A percentile compares a stretch with the other conserved stretches of the same genome.
phyloP scores from a whole-genome alignment of 2,888 invertebrate genomes.

The Oxytorus armatus region DNA sequence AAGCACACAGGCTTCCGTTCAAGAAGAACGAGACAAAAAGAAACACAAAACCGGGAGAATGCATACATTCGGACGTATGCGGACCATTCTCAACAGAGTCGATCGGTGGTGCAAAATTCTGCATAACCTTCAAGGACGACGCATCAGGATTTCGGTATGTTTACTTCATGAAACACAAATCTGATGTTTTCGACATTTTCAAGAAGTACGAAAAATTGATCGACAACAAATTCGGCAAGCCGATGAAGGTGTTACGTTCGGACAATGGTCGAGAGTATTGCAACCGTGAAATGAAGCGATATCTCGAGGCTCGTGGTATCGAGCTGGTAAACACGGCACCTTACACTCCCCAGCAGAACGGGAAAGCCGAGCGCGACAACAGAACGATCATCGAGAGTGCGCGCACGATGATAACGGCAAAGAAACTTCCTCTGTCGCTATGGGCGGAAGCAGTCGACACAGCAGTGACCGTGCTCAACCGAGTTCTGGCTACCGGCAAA shows the following conservation, averaged over 20 bases:
- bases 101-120: conserved; percentile 72
- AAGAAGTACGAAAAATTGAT: background rate
- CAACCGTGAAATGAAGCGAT: background rate
- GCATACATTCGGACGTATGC: conserved; percentile 71
- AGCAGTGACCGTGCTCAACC: background rate
- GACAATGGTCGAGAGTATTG: background rate
- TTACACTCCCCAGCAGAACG: background rate
- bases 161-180: conserved; percentile 72
- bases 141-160: conserved; percentile 72
- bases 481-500: background rate
- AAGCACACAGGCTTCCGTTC: conserved; percentile 58
- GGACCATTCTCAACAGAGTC: conserved; percentile 71
- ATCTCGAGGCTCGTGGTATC: background rate
- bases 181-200: conserved; percentile 3
- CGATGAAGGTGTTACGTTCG: background rate
- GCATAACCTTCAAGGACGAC: conserved; percentile 74
- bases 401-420: conserved; percentile 10
- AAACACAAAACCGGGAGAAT: conserved; percentile 68
- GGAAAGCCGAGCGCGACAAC: background rate
- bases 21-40: conserved; percentile 42
- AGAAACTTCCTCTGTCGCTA: background rate
- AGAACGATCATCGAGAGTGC: conserved; percentile 10
- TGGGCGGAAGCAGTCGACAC: background rate
- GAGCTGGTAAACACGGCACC: background rate
- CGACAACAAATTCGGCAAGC: background rate